Base-by-base conservation (phyloP, 2,113 vertebrate genomes). In the Megaceryle maxima region DNA sequence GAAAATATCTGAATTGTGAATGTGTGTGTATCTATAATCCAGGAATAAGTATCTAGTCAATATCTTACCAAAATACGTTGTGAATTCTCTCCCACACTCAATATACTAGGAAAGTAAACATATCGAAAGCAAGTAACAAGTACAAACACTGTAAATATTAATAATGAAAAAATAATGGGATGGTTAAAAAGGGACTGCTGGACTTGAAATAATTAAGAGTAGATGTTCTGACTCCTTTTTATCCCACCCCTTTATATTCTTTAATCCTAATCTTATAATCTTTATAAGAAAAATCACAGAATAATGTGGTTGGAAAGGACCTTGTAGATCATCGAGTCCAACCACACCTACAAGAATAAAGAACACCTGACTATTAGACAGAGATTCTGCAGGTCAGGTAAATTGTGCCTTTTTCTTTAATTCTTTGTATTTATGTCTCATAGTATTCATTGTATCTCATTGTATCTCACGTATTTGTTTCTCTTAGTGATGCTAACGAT, bases 1-100 rank as follows among this genome's bases (percentile, higher is more conserved):
- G 43, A 63, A 69, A 44, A 28, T 53, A 68, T 79, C 31, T 37
- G 10, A 3, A 3, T 16, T 1, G 0, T 2, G 1, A 11, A 17
- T 8, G 21, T 33, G 33, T 10, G 11, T 28, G 4, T 33, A 41
- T 43, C 39, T 83, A 48, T 28, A 33, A 76, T 25, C 22, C 46
- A 44, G 53, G n/a, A 72, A 59, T 24, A 74, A 77, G 51, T 22
- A 74, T 11, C 35, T 29, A 55, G n/a, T 5, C 28, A 70, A 43
- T n/a, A 50, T 50, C 16, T 66, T 62, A 35, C 5, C 37, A 75
- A 74, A 88, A 84, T 41, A 64, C 8, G 18, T 10, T 57, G 33
- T 43, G 46, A 85, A 43, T 31, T 48, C 13, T 10, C 44, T 81
- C 46, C 48, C 19, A 24, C 26, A 51, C 43, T 68, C 8, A 9